Evolutionary conservation across 2,797 vertebrate genomes (phyloP).

Genomic region (Triplophysa yarkandensis): DNA sequence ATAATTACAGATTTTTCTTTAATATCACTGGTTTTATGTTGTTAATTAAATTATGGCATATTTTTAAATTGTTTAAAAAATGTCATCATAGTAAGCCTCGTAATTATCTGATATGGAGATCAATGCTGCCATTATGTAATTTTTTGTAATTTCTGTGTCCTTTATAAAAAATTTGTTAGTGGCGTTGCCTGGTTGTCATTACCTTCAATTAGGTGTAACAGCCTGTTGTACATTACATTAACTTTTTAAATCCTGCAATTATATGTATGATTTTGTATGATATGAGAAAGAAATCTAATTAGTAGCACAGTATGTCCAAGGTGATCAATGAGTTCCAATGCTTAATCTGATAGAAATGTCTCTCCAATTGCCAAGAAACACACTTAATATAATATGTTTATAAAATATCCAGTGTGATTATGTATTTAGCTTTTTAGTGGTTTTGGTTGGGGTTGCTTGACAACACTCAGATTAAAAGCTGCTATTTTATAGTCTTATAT

Average conservation of each 20-base stretch:
- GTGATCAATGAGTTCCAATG: not conserved
- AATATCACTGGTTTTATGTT: not conserved
- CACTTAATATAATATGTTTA: not conserved
- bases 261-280: constrained; percentile 19
- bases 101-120: constrained; percentile 4
- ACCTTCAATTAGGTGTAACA: constrained; percentile 8
- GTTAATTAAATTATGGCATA: constrained; percentile 11
- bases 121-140: not conserved
- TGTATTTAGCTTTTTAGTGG: not conserved
- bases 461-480: not conserved
- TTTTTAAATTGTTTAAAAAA: constrained; percentile 1
- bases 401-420: not conserved
- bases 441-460: not conserved
- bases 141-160: not conserved
- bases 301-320: not conserved
- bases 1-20: not conserved
- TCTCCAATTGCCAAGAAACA: not conserved
- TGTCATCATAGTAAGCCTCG: not conserved
- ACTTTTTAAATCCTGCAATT: not conserved
- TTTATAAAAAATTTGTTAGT: not conserved
- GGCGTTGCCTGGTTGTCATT: not conserved
- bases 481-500: not conserved
- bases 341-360: not conserved
- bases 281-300: not conserved
- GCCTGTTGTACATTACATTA: not conserved